Evolutionary conservation across 2,113 vertebrate species (phyloP).

Genomic region (Tricholaema leucomelas): DNA sequence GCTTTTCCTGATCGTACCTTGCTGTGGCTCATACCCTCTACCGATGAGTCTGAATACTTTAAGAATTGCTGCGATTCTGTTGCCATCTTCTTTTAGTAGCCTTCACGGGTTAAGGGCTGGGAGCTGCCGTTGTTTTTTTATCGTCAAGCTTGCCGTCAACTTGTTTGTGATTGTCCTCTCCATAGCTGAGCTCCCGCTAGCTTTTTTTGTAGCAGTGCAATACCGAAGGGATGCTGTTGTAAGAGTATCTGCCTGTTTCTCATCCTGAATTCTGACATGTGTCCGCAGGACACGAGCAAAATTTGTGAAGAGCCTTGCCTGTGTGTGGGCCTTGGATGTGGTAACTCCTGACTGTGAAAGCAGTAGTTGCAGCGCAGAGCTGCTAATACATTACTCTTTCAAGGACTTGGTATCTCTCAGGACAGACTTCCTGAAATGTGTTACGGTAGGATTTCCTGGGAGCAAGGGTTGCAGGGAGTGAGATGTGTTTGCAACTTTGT

Average conservation of each 20-base stretch:
- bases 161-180: neutral
- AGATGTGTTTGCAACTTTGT: accelerated
- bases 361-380: neutral
- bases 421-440: neutral
- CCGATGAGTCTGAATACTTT: neutral
- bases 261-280: neutral
- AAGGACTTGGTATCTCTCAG: neutral
- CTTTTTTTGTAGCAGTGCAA: accelerated
- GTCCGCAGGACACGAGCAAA: accelerated
- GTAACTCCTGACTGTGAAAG: neutral
- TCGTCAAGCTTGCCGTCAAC: accelerated
- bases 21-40: neutral
- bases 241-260: neutral
- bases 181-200: neutral
- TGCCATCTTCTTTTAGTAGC: neutral
- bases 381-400: accelerated
- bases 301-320: neutral
- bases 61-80: neutral
- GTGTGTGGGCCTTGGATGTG: neutral
- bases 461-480: neutral
- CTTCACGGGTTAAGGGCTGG: neutral
- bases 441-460: neutral
- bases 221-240: neutral
- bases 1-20: accelerated
- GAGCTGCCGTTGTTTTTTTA: neutral